Evolutionary conservation across 2,113 vertebrate species (phyloP), one percentile per base, ranked within the genome.

Genomic region (Piaya cayana): DNA sequence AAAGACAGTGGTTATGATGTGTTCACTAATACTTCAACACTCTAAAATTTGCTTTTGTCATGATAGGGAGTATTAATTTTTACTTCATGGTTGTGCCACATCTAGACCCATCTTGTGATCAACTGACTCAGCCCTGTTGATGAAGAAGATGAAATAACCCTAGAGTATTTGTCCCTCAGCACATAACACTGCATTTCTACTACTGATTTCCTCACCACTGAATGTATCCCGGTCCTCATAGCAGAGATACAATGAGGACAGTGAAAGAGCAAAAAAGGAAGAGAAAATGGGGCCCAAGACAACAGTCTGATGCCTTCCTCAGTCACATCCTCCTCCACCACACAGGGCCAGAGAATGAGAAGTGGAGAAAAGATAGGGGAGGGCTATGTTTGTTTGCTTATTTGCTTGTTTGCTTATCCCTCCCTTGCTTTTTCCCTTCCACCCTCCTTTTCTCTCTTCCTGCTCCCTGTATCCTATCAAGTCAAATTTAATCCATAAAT

Each of bases 321-420:
- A 53, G 45, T 30, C 53, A 52, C 30, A 43, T 62, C 15, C 30
- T 71, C 30, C 23, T 25, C 22, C 32, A 39, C 11, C 4, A 60
- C 20, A 25, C 8, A 65, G 19, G 3, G 7, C 8, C 52, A 67
- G 7, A 9, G 34, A 5, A 11, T 58, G n/a, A 39, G 29, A 64
- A 55, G 11, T n/a, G 37, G 16, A 18, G 22, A 17, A 58, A 56
- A 75, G 6, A 15, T 19, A 9, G 9, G 19, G 7, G 18, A 53
- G 21, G 9, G 37, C 13, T 23, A 4, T 45, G 22, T 27, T 27
- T 39, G 12, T 11, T 12, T 11, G 7, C 30, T 47, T 15, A 18
- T 7, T 32, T 30, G 32, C 8, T 13, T 9, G 13, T 5, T 12
- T 39, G 9, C 3, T 7, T 21, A 5, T 7, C 11, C 5, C 14